These are phyloP conservation scores for Ceratotherium simum DNA, from an alignment of 2,113 vertebrate species.

Conservation along the genomic window DNA sequence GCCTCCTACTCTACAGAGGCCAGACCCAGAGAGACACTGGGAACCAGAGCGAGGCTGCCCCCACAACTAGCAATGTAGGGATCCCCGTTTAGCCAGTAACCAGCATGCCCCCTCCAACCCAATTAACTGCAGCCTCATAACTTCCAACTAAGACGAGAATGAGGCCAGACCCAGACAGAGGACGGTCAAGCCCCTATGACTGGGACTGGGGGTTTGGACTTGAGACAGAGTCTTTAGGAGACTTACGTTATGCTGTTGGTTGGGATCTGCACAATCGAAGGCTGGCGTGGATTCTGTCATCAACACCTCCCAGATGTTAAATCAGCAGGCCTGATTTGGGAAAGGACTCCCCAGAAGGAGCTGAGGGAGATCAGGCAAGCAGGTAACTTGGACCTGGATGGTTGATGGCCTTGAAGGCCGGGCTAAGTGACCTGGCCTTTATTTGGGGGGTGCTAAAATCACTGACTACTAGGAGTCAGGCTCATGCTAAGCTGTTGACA, in stretches of 20 bases:
- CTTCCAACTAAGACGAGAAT: neutral
- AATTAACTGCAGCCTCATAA: neutral
- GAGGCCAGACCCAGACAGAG: neutral
- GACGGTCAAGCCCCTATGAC: neutral
- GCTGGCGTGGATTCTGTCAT: neutral
- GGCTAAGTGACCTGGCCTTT: neutral
- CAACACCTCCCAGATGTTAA: neutral
- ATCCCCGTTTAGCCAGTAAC: neutral
- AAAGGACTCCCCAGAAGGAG: neutral
- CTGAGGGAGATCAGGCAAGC: neutral
- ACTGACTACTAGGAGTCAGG: neutral
- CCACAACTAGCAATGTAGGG: neutral
- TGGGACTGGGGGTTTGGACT: neutral
- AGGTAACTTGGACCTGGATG: neutral
- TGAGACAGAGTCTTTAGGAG: neutral
- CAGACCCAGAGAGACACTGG: neutral
- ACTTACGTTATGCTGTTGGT: accelerated
- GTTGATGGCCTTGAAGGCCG: neutral
- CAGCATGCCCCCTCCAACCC: too few species aligned
- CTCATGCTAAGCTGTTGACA: neutral
- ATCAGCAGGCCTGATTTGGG: neutral
- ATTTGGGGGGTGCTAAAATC: neutral
- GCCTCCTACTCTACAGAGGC: neutral
- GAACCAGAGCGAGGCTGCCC: neutral
- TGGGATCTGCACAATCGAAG: neutral